Evolutionary conservation across 1,140 invertebrate species (phyloP), one percentile per base, ranked within the genome.

Genomic region (Bradynema listronoti): DNA sequence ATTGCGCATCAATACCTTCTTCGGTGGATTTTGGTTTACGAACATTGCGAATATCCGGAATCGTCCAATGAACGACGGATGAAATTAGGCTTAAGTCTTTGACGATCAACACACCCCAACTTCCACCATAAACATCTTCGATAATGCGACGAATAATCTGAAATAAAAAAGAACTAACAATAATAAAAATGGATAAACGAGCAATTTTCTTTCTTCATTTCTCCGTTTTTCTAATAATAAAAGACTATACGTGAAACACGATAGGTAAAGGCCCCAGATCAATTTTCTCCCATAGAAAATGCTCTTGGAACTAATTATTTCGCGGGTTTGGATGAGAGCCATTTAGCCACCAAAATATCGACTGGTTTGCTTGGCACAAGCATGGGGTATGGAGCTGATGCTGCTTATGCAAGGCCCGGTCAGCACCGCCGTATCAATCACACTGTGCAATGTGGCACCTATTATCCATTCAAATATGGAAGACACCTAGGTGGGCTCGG

Each of bases 91-190:
- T 52, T 0, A 69, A 50, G 36, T 75, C 54, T 36, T 70, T 62
- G 1, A 76, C 59, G 19, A 76, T 71, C 3, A 76, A 29, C 16
- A 76, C 73, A 33, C 73, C 73, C 75, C 75, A 76, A 32, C 56
- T 73, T 11, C 73, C 73, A 7, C 73, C 73, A 54, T 75, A 75
- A 58, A 76, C 61, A 52, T 76, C 73, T 53, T 76, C 73, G 50
- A 77, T 59, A 22, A 76, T 75, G 7, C 72, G 63, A 27, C 73
- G 56, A 34, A 76, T 75, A 45, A 75, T 62, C 69, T 75, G 47
- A 11, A 72, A 43, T 14, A 51, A 29, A 39, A 3, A 6, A 29
- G 1, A n/a, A 41, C n/a, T n/a, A n/a, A n/a, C n/a, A n/a, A n/a
- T n/a, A 57, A 6, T 24, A 42, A 22, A 4, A 5, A 47, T 19